These are phyloP conservation scores for Acanthosepion pharaonis DNA, from an alignment of 2,888 invertebrate species.

Conservation along the genomic window DNA sequence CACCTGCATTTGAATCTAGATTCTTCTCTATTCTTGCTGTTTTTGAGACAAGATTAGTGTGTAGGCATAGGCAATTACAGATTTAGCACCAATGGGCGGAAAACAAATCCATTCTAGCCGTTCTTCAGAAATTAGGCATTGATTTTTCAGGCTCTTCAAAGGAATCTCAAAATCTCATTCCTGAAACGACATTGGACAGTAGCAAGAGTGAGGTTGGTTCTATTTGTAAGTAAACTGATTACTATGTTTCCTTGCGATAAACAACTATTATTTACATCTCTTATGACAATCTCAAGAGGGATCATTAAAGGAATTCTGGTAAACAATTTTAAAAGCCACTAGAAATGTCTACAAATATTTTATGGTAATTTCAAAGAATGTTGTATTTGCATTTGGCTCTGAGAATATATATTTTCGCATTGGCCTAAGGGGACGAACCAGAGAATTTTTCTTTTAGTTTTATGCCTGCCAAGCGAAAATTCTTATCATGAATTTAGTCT, in stretches of 20 bases:
- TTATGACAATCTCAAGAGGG: background rate
- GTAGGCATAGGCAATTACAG: background rate
- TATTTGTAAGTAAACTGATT: background rate
- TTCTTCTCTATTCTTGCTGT: background rate
- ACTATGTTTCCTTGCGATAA: background rate
- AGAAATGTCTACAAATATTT: no score
- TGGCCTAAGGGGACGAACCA: no score
- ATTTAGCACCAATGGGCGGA: background rate
- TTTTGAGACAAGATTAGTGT: background rate
- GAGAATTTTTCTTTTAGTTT: no score
- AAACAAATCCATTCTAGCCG: background rate
- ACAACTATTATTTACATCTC: background rate
- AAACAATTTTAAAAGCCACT: no score
- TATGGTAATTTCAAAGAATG: no score
- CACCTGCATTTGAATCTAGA: background rate
- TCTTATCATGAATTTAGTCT: no score
- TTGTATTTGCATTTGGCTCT: no score
- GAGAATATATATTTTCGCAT: no score
- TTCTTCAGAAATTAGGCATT: background rate
- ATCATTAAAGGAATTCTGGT: no score
- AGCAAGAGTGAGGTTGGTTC: background rate
- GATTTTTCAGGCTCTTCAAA: slow-evolving; percentile 11
- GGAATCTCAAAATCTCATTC: background rate
- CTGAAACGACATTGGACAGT: background rate
- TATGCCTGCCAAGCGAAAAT: no score